A percentile compares a stretch with the other conserved stretches of the same genome.
phyloP scores from a whole-genome alignment of 1,140 invertebrate genomes.

The Drosophila mojavensis region DNA sequence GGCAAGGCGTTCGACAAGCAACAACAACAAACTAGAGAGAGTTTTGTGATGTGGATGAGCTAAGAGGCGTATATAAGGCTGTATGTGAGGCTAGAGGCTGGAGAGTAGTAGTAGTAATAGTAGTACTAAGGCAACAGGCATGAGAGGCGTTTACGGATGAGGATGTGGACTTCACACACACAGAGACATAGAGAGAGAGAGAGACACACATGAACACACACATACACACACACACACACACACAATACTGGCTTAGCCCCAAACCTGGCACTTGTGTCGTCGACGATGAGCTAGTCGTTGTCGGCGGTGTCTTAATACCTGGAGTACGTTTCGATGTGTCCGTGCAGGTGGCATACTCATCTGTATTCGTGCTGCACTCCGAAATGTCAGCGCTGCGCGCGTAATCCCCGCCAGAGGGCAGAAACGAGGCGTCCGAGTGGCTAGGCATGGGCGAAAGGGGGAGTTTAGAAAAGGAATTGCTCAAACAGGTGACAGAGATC shows the following conservation, averaged over 20 bases:
- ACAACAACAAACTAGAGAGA: constrained; percentile 71
- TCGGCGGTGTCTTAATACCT: constrained; percentile 84
- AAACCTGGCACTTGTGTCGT: constrained; percentile 84
- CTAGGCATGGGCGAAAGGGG: constrained; percentile 9
- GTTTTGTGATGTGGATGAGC: constrained; percentile 39
- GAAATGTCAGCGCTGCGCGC: constrained; percentile 90
- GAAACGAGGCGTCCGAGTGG: constrained; percentile 69
- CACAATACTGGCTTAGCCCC: constrained; percentile 50
- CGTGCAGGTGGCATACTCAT: constrained; percentile 91
- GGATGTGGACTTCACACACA: constrained; percentile 20
- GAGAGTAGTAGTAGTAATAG: neutral
- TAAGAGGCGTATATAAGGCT: constrained; percentile 12
- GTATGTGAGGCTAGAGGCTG: neutral
- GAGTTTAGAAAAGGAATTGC: neutral
- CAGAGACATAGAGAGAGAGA: neutral
- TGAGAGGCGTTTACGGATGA: constrained; percentile 11
- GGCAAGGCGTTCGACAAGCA: constrained; percentile 74
- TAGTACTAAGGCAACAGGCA: constrained; percentile 20
- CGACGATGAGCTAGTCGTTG: constrained; percentile 83
- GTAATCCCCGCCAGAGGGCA: constrained; percentile 51
- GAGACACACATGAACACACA: neutral
- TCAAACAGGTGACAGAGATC: no score
- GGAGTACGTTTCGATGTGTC: constrained; percentile 91
- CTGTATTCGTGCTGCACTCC: constrained; percentile 93
- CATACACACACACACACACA: constrained; percentile 30